Evolutionary conservation across 2,797 vertebrate genomes (phyloP).

Genomic region (Lemur catta): DNA sequence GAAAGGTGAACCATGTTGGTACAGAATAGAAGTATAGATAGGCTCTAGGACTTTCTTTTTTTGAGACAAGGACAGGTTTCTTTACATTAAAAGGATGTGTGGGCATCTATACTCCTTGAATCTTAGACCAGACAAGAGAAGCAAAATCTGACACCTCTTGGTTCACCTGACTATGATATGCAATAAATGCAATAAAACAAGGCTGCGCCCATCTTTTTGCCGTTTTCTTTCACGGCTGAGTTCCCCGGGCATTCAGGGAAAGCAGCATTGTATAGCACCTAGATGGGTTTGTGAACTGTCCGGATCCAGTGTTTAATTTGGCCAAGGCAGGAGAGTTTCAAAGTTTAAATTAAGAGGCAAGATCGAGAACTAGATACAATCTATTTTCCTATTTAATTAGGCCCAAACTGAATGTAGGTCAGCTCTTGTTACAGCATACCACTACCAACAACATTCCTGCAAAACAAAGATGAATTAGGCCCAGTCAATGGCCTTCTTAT

Average conservation of each 20-base stretch:
- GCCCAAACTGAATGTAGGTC: conserved; percentile 19
- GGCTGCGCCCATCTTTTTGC: neutral
- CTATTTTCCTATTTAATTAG: conserved; percentile 55
- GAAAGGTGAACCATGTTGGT: neutral
- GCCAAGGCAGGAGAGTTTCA: neutral
- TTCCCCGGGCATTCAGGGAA: accelerated
- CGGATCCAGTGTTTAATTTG: neutral
- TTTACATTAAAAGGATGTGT: neutral
- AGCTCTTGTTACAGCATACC: neutral
- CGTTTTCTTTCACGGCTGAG: neutral
- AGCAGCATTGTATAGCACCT: accelerated
- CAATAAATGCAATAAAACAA: neutral
- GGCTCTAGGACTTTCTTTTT: neutral
- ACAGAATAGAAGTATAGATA: neutral
- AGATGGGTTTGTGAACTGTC: neutral
- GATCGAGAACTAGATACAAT: conserved; percentile 23
- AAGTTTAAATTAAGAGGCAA: conserved; percentile 58
- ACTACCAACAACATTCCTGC: neutral
- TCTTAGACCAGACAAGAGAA: neutral
- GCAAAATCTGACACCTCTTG: neutral
- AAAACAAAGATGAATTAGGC: neutral
- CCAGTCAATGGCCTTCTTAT: neutral
- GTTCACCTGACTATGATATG: accelerated
- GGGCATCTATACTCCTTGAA: neutral
- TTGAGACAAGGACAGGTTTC: neutral